These are phyloP conservation scores for Hippopotamyrus pictus DNA, from an alignment of 2,797 vertebrate species.

Conservation along the genomic window DNA sequence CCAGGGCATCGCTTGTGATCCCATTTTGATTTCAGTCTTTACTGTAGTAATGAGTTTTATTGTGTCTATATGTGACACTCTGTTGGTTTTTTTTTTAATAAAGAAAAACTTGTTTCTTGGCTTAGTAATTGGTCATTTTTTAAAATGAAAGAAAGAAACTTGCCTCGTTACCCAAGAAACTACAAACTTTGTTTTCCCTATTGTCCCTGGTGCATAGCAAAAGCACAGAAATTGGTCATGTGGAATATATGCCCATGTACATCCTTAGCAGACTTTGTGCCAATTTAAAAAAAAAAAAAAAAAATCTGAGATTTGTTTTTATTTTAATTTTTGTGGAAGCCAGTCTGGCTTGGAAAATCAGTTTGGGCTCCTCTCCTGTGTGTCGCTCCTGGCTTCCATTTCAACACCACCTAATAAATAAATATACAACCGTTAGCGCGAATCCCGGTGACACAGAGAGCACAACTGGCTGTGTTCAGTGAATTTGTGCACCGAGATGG, in stretches of 20 bases:
- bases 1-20: slow-evolving; percentile 26
- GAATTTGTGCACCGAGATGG: not conserved
- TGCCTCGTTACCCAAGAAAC: not conserved
- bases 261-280: slow-evolving; percentile 25
- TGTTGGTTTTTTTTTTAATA: not conserved
- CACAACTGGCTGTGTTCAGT: not conserved
- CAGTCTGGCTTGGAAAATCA: slow-evolving; percentile 36
- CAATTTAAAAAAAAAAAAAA: slow-evolving; percentile 23
- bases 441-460: not conserved
- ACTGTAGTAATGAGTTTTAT: not conserved
- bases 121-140: not conserved
- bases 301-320: not conserved
- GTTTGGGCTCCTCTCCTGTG: slow-evolving; percentile 26
- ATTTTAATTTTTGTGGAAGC: slow-evolving; percentile 22
- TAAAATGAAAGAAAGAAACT: not conserved
- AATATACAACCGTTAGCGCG: not conserved
- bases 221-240: not conserved
- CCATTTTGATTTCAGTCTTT: not conserved
- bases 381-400: slow-evolving; percentile 19
- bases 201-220: not conserved
- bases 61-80: not conserved
- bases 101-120: not conserved
- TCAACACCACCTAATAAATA: not conserved
- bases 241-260: not conserved
- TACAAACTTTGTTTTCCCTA: not conserved